Base-by-base conservation (phyloP, 2,888 invertebrate genomes). In the Conchocele bisecta region DNA sequence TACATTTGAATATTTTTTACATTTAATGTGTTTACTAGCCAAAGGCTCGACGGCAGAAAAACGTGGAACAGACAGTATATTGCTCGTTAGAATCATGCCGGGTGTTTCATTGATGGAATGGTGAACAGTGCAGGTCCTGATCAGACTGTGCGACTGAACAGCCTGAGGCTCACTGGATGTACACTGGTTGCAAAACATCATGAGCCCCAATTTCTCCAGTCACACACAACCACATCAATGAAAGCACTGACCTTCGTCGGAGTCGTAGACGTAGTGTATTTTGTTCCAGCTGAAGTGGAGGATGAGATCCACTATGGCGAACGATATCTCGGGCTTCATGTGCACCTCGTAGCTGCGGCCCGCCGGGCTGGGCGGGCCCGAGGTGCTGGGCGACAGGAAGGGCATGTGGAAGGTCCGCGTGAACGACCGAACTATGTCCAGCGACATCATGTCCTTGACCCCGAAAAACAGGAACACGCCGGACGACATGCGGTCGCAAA, bases 301-400 rank as follows among this genome's bases (percentile, higher is more conserved):
- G n/a, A 86, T 82, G 72, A 86, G 76, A 66, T 83, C 83, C 5
- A 82, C 95, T 93, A 66, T 97, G 90, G 86, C 98, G 93, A 42
- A 93, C 93, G 58, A 95, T 95, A 15, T 93, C 91, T 65, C 94
- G 93, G 44, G 97, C 95, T 66, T 84, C 68, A n/a, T 97, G 97
- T 92, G 97, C 96, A 90, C 95, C 95, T 39, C 97, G 93, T 9
- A 98, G 96, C 85, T 94, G 22, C 58, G 33, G 9, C 51, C 64
- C 94, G 73, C 56, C 9, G 72, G 78, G 2, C 60, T 61, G 0
- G 61, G 64, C 37, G 72, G 57, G 31, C 63, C 66, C 1, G 84
- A 70, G n/a, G 82, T 67, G 57, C 81, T 80, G 3, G 83, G 81
- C 7, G 84, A 77, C 29, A 87, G 75, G 58, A 81, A 86, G n/a